phyloP scores from a whole-genome alignment of 2,113 vertebrate species.

The Nansenia antarctica region DNA sequence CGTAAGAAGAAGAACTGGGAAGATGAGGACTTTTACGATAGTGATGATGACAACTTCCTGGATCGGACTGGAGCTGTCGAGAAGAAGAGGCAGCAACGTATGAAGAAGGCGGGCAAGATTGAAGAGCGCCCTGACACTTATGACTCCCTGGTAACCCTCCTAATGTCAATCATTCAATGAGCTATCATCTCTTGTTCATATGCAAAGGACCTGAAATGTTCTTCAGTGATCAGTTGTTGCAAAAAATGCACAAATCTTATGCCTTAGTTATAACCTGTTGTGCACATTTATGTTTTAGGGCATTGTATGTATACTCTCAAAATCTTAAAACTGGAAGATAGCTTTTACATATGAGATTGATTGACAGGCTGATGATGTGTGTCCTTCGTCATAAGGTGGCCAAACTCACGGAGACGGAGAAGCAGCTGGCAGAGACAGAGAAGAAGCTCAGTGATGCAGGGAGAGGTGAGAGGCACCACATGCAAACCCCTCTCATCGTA shows the following conservation, averaged over 20 bases:
- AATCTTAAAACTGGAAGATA: too few relatives aligned
- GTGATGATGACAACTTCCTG: constrained; percentile 95
- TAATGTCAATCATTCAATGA: background rate
- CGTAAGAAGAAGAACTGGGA: constrained; percentile 98
- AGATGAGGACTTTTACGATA: constrained; percentile 96
- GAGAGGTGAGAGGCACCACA: constrained; percentile 75
- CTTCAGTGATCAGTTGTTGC: too few relatives aligned
- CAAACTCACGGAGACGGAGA: constrained; percentile 88
- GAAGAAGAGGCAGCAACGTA: constrained; percentile 90
- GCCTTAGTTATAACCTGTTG: background rate
- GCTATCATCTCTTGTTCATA: background rate
- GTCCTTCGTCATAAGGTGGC: constrained; percentile 79
- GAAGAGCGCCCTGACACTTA: constrained; percentile 90
- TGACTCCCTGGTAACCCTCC: constrained; percentile 83
- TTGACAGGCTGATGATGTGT: background rate
- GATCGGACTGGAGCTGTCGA: constrained; percentile 94
- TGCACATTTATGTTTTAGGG: too few relatives aligned
- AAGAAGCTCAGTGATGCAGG: constrained; percentile 80
- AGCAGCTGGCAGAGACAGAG: constrained; percentile 84
- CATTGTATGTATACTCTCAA: too few relatives aligned
- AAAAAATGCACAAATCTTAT: background rate
- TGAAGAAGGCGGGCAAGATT: constrained; percentile 96
- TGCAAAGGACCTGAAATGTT: too few relatives aligned
- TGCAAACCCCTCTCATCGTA: too few relatives aligned
- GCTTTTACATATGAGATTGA: too few relatives aligned